phyloP scores from a whole-genome alignment of 2,113 vertebrate species.

The Sciurus niger region DNA sequence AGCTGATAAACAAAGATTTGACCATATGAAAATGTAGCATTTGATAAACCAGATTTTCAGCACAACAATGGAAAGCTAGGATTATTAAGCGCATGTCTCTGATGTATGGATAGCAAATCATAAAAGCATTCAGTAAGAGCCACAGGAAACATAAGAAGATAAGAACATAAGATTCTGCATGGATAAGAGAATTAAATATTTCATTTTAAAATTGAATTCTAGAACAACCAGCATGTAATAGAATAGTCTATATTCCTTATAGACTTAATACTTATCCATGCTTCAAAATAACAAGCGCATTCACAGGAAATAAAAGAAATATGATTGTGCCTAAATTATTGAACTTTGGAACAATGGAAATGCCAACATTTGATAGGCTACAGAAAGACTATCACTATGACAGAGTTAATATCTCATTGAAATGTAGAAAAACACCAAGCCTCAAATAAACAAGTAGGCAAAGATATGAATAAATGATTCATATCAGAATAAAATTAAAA shows the following conservation, averaged over 20 bases:
- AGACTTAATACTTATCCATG: slow-evolving; percentile 7
- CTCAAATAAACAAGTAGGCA: slow-evolving; percentile 25
- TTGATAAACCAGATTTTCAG: neutral
- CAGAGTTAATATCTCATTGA: slow-evolving; percentile 26
- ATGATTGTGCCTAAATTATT: slow-evolving; percentile 11
- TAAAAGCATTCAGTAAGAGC: slow-evolving; percentile 44
- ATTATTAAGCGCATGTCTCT: neutral
- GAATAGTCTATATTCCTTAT: slow-evolving; percentile 16
- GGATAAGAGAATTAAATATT: slow-evolving; percentile 48
- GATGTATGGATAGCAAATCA: neutral
- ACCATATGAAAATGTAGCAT: neutral
- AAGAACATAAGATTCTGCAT: slow-evolving; percentile 38
- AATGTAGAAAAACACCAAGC: neutral
- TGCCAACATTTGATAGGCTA: slow-evolving; percentile 2
- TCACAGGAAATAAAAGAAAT: slow-evolving; percentile 60
- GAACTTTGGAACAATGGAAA: slow-evolving; percentile 32
- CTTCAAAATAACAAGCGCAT: slow-evolving; percentile 22
- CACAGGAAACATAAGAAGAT: slow-evolving; percentile 68
- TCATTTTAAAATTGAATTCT: slow-evolving; percentile 74
- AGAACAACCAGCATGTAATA: slow-evolving; percentile 34
- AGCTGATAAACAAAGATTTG: neutral
- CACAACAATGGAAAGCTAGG: neutral
- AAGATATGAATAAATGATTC: slow-evolving; percentile 68
- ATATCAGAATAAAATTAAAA: slow-evolving; percentile 62
- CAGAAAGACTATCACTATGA: neutral